phyloP scores from a whole-genome alignment of 1,140 invertebrate genomes.

The Drosophila littoralis region DNA sequence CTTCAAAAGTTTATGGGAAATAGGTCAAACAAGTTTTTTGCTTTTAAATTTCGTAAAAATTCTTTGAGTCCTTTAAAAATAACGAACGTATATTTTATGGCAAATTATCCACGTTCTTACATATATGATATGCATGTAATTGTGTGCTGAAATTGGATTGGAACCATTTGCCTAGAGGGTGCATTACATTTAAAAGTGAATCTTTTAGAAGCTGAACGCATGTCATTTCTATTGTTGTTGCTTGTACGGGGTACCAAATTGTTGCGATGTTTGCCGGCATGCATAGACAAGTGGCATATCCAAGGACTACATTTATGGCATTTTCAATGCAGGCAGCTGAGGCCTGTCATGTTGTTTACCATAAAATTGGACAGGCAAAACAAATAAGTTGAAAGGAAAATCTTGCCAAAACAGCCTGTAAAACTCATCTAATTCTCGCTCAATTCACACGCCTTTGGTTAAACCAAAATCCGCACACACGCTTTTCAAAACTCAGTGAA shows the following conservation, averaged over 20 bases:
- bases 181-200: conserved; percentile 20
- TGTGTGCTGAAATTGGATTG: conserved; percentile 70
- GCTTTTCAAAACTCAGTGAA: conserved; percentile 66
- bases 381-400: conserved; percentile 75
- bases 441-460: conserved; percentile 69
- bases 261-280: conserved; percentile 23
- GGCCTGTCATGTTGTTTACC: conserved; percentile 65
- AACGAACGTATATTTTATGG: conserved; percentile 36
- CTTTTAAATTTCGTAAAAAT: neutral
- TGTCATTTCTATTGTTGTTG: conserved; percentile 25
- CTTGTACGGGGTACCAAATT: conserved; percentile 57
- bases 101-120: conserved; percentile 42
- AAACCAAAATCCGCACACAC: conserved; percentile 37
- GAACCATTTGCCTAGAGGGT: conserved; percentile 55
- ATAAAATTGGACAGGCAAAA: conserved; percentile 67
- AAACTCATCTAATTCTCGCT: conserved; percentile 74
- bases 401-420: conserved; percentile 50
- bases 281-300: conserved; percentile 17
- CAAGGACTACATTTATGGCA: conserved; percentile 47
- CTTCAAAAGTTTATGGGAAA: neutral
- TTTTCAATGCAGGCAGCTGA: conserved; percentile 30
- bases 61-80: conserved; percentile 1
- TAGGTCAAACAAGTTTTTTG: neutral
- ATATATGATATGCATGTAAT: conserved; percentile 51
- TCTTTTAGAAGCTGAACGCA: conserved; percentile 11